Base-by-base conservation (phyloP, 2,797 vertebrate genomes). In the Eospalax fontanierii region DNA sequence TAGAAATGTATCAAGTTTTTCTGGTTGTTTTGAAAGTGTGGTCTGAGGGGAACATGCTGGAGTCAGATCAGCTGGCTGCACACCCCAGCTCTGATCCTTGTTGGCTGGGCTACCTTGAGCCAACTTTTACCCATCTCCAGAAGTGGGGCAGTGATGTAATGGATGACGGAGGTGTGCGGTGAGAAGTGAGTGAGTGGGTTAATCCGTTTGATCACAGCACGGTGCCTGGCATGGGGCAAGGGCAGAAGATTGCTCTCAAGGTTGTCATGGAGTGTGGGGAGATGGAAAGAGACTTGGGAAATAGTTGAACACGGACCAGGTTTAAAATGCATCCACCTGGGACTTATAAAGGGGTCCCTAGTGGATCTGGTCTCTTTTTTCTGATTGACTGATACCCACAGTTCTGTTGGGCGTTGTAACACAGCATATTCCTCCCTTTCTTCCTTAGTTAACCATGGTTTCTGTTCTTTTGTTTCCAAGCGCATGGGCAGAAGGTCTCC, bases 171-270 rank as follows among this genome's bases (percentile, higher is more conserved):
- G 38, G 28, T 57, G 15, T 2, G 24, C 24, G 11, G 0, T 22
- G 50, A 46, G 65, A 43, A 33, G 26, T 9, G 21, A 33, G 26
- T 9, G 21, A 59, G 7, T 6, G 22, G 24, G 30, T 3, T 1
- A 21, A 74, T 28, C 46, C 24, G 4, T 0, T 11, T 3, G 66
- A 33, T 12, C 9, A 22, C 1, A 4, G 38, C 16, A 0, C 0
- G 2, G 54, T 24, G 43, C 83, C 4, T 18, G 57, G 75, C 1
- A 0, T 4, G 16, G 2, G 24, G 15, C 59, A 38, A 30, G 43
- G 19, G 50, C 70, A 4, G 8, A 6, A 35, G 63, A 74, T 74
- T 8, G 15, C 18, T 30, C 11, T 38, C 30, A 5, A 0, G 0
- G 12, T 28, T 46, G 61, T 22, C 18, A 38, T 40, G 10, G 57